These are phyloP conservation scores for Myxocyprinus asiaticus DNA, from an alignment of 2,113 vertebrate species.

Conservation along the genomic window DNA sequence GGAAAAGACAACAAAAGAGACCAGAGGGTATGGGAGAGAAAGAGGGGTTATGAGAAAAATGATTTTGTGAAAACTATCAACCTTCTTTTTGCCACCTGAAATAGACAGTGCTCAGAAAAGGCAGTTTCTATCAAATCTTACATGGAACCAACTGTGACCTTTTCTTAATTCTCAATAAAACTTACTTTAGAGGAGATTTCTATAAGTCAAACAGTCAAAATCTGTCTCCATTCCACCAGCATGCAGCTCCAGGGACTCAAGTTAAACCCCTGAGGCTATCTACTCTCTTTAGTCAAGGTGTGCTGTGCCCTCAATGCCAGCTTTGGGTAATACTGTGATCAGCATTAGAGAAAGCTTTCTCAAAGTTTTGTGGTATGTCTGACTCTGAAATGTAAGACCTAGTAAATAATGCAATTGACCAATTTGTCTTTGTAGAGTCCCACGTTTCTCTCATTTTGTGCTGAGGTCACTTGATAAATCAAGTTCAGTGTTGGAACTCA, in stretches of 20 bases:
- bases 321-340: constrained; percentile 53
- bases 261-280: too few relatives aligned
- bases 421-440: not conserved
- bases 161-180: not conserved
- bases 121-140: not conserved
- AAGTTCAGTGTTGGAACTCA: not conserved
- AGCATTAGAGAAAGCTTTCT: constrained; percentile 40
- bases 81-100: not conserved
- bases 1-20: not conserved
- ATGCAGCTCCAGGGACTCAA: not conserved
- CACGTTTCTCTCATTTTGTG: not conserved
- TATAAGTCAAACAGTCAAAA: not conserved
- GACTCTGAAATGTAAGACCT: not conserved
- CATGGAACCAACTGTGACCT: too few relatives aligned
- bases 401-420: not conserved
- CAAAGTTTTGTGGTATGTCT: not conserved
- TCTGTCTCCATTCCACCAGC: not conserved
- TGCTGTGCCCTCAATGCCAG: too few relatives aligned
- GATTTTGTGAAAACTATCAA: not conserved
- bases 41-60: constrained; percentile 24
- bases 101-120: not conserved
- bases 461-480: not conserved
- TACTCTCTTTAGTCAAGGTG: not conserved
- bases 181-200: not conserved
- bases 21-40: constrained; percentile 9